A percentile compares a stretch with the other conserved stretches of the same genome.
Evolutionary conservation across 2,797 vertebrate species (phyloP).

Genomic region (Carapus acus): DNA sequence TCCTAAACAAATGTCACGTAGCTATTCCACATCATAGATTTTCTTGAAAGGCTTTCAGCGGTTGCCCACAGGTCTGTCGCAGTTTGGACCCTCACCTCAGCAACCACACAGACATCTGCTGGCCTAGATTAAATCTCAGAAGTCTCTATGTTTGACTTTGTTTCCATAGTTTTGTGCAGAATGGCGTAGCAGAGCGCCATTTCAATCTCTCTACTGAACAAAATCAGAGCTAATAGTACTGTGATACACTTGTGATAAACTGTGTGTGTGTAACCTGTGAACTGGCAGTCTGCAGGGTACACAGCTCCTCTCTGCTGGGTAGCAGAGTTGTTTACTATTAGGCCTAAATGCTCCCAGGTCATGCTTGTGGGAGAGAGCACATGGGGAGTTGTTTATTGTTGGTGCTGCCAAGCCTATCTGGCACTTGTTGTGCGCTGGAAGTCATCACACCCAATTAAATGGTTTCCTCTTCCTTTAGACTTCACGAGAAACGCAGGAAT

Average conservation of each 20-base stretch:
- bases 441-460: constrained; percentile 39
- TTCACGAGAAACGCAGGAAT: constrained; percentile 36
- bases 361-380: constrained; percentile 11
- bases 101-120: constrained; percentile 19
- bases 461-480: constrained; percentile 38
- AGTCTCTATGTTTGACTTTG: neutral
- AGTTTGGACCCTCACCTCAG: constrained; percentile 15
- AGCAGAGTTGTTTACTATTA: neutral
- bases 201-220: too few species aligned
- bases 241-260: too few species aligned
- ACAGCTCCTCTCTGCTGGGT: constrained; percentile 17
- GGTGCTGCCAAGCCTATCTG: constrained; percentile 15
- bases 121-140: neutral
- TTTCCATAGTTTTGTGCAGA: too few species aligned
- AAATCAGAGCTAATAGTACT: too few species aligned
- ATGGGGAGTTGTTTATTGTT: constrained; percentile 21
- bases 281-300: neutral
- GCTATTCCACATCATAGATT: constrained; percentile 29
- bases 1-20: constrained; percentile 28
- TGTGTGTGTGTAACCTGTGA: neutral
- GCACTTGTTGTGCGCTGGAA: constrained; percentile 38
- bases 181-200: too few species aligned
- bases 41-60: constrained; percentile 12
- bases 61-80: constrained; percentile 1
- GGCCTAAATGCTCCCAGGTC: neutral